These are phyloP conservation scores for Hypsibius dujardini DNA, from an alignment of 1,140 invertebrate species.

Conservation along the genomic window DNA sequence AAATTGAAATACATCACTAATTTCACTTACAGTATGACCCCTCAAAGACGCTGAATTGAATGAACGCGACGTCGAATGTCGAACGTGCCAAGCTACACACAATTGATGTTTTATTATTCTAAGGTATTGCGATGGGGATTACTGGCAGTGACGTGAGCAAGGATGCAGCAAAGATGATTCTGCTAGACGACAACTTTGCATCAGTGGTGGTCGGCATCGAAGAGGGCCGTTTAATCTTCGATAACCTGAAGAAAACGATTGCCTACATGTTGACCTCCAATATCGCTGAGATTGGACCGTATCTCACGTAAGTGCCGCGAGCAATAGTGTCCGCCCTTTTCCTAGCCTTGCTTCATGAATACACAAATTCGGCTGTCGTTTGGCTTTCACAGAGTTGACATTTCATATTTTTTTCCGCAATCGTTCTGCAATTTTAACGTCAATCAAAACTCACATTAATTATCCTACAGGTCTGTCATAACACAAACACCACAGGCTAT, in stretches of 20 bases:
- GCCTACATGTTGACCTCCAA: constrained; percentile 25
- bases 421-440: too few species aligned
- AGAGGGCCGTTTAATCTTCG: constrained; percentile 26
- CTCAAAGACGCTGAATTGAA: too few species aligned
- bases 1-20: too few species aligned
- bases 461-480: constrained; percentile 32
- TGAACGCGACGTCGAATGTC: too few species aligned
- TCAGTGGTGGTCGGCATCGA: constrained; percentile 20
- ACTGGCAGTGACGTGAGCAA: constrained; percentile 11
- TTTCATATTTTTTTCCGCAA: too few species aligned
- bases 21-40: too few species aligned
- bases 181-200: constrained; percentile 17
- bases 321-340: not conserved
- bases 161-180: constrained; percentile 1
- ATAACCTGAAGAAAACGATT: constrained; percentile 27
- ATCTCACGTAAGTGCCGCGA: constrained; percentile 23
- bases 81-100: too few species aligned
- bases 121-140: constrained; percentile 19
- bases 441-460: too few species aligned
- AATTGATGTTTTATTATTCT: not conserved
- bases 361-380: too few species aligned
- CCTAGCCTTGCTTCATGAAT: too few species aligned
- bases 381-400: too few species aligned
- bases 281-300: not conserved
- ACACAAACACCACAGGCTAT: constrained; percentile 38